These are phyloP conservation scores for Lemur catta DNA, from an alignment of 2,797 vertebrate species.

Conservation along the genomic window DNA sequence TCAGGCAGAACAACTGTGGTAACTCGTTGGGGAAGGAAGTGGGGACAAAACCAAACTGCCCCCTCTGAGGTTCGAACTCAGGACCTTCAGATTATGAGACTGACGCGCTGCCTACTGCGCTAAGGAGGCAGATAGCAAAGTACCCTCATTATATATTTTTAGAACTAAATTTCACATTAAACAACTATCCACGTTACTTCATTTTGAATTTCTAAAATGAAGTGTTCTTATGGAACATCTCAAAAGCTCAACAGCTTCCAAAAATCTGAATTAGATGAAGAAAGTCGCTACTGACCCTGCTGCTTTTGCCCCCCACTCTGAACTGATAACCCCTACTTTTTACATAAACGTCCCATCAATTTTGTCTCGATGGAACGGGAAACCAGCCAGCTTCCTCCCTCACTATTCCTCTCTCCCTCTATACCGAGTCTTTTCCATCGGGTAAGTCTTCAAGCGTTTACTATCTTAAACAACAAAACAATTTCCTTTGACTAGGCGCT, in stretches of 20 bases:
- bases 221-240: neutral
- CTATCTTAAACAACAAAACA: neutral
- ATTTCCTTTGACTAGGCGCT: neutral
- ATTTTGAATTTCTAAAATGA: neutral
- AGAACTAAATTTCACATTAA: neutral
- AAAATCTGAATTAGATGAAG: neutral
- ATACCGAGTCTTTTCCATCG: neutral
- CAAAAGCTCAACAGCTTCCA: neutral
- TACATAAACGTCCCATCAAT: neutral
- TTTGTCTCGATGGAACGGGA: neutral
- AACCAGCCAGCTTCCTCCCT: neutral
- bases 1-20: accelerated
- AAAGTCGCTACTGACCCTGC: neutral
- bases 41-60: neutral
- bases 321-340: neutral
- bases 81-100: conserved; percentile 87
- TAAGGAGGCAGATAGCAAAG: neutral
- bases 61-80: conserved; percentile 87
- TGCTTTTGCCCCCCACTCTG: too few relatives aligned
- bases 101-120: conserved; percentile 87
- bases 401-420: neutral
- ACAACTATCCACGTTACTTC: accelerated
- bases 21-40: neutral
- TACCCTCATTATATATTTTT: accelerated
- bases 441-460: neutral